A percentile compares a stretch with the other conserved stretches of the same genome.
These are phyloP conservation scores for Momotus momota DNA, from an alignment of 2,797 vertebrate species.

Conservation along the genomic window DNA sequence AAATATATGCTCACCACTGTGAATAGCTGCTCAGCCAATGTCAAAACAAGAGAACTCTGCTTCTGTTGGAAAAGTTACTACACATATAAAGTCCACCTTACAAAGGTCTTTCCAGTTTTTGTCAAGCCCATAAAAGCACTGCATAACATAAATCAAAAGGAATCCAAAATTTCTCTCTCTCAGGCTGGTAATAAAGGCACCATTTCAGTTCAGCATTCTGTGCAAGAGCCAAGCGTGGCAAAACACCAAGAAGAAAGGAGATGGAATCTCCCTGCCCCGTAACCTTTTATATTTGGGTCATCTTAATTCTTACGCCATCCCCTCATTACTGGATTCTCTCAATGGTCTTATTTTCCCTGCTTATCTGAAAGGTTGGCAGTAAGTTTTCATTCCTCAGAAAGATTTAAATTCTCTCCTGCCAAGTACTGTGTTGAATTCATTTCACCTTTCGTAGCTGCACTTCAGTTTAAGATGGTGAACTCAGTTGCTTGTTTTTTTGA, in stretches of 20 bases:
- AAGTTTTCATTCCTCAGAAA: neutral
- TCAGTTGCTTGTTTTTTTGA: neutral
- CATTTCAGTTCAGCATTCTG: neutral
- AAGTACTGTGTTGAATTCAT: neutral
- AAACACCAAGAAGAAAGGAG: neutral
- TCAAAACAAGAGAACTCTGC: neutral
- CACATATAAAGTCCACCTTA: neutral
- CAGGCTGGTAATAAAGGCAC: neutral
- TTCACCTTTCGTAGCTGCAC: neutral
- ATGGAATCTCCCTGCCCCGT: neutral
- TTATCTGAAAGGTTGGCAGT: neutral
- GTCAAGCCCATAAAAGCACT: neutral
- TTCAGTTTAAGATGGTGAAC: neutral
- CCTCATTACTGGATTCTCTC: neutral
- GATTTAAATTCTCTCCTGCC: neutral
- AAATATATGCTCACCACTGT: neutral
- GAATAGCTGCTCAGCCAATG: neutral
- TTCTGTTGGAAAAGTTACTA: neutral
- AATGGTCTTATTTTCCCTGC: neutral
- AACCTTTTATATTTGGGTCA: neutral
- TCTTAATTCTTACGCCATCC: neutral
- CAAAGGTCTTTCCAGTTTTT: neutral
- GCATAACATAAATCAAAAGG: neutral
- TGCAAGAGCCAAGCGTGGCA: neutral
- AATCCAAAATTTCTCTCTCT: neutral